Evolutionary conservation across 2,888 invertebrate genomes (phyloP).

Genomic region (Cerceris rybyensis): DNA sequence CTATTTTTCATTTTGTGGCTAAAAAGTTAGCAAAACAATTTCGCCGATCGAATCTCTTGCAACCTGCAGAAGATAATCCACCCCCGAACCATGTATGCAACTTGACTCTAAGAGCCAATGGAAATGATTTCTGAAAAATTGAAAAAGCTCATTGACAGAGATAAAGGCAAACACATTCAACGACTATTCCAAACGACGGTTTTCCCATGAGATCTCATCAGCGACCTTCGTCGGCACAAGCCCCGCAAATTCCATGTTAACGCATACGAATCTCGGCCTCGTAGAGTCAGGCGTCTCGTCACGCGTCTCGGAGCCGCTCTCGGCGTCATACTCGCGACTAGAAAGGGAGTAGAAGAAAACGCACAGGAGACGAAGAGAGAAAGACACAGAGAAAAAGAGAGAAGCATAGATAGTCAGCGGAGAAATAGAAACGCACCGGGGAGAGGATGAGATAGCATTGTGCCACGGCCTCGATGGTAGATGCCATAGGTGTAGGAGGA

Average conservation of each 20-base stretch:
- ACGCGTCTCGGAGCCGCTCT: not conserved
- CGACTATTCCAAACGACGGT: not conserved
- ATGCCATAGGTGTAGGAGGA: slow-evolving; percentile 75
- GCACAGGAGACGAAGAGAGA: not conserved
- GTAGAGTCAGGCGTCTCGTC: slow-evolving; percentile 5
- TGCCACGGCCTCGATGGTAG: slow-evolving; percentile 49
- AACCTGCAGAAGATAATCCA: too few species aligned
- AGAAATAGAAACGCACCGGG: slow-evolving; percentile 58
- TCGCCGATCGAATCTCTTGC: too few species aligned
- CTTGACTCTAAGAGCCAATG: too few species aligned
- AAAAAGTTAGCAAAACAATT: too few species aligned
- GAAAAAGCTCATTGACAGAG: too few species aligned
- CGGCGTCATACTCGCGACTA: slow-evolving; percentile 3
- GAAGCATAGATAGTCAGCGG: slow-evolving; percentile 38
- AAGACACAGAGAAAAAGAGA: slow-evolving; percentile 33
- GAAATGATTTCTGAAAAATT: too few species aligned
- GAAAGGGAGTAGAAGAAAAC: slow-evolving; percentile 17
- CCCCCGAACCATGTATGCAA: too few species aligned
- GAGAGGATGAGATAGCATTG: slow-evolving; percentile 63
- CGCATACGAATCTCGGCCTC: slow-evolving; percentile 46
- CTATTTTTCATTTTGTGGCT: too few species aligned
- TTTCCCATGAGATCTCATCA: slow-evolving; percentile 23
- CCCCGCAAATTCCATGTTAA: slow-evolving; percentile 55
- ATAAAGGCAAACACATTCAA: too few species aligned
- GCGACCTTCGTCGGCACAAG: slow-evolving; percentile 42